phyloP scores from a whole-genome alignment of 2,797 vertebrate genomes.

The Chelmon rostratus region DNA sequence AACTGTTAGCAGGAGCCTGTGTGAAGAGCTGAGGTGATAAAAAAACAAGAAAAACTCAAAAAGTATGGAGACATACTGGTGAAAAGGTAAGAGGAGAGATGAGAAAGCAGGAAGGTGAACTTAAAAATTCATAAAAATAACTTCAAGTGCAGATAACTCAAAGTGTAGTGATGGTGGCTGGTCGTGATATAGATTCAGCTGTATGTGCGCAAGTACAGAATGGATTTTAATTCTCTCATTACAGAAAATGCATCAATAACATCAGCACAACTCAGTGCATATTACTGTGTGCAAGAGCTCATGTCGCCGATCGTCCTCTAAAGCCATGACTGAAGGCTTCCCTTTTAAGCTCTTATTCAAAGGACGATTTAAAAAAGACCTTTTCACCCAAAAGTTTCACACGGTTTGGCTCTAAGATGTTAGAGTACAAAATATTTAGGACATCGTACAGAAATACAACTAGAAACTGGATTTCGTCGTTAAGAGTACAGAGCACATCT shows the following conservation, averaged over 20 bases:
- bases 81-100: neutral
- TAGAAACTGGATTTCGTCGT: neutral
- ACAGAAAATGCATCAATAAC: neutral
- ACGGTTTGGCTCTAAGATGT: neutral
- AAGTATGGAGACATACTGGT: neutral
- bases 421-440: neutral
- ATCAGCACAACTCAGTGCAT: neutral
- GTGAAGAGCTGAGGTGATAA: neutral
- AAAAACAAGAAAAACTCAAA: neutral
- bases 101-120: neutral
- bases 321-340: no score
- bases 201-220: neutral
- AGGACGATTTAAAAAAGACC: neutral
- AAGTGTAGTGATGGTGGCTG: constrained; percentile 15
- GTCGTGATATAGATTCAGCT: neutral
- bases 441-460: neutral
- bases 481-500: neutral
- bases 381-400: neutral
- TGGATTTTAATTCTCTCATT: neutral
- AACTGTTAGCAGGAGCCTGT: constrained; percentile 20
- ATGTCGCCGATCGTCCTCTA: no score
- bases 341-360: neutral
- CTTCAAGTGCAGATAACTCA: neutral
- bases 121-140: neutral
- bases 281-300: neutral